Conservation (phyloP, 2,888 invertebrate genomes). For the Panzeria rudis region DNA sequence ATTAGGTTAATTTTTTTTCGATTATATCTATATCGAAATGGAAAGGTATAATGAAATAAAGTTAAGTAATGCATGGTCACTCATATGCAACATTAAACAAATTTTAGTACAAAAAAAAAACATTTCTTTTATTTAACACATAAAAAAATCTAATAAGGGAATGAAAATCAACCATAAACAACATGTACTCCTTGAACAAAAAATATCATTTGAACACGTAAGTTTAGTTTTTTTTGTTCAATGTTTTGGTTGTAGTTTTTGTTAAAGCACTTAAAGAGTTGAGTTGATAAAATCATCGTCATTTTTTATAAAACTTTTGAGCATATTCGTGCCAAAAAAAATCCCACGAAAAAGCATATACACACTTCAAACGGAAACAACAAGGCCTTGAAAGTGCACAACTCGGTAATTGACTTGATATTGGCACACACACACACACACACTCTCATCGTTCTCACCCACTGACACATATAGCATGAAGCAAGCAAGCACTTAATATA, state of each 20-base stretch:
- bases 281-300: slow-evolving; percentile 67
- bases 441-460: background rate
- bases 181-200: slow-evolving; percentile 4
- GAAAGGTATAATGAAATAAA: slow-evolving; percentile 32
- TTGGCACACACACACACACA: slow-evolving; percentile 48
- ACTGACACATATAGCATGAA: background rate
- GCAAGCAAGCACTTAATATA: slow-evolving; percentile 30
- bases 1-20: slow-evolving; percentile 1
- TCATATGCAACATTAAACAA: slow-evolving; percentile 70
- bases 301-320: slow-evolving; percentile 59
- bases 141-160: slow-evolving; percentile 41
- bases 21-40: slow-evolving; percentile 45
- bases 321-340: slow-evolving; percentile 41
- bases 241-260: slow-evolving; percentile 15
- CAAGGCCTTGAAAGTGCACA: slow-evolving; percentile 51
- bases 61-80: slow-evolving; percentile 66
- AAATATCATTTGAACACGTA: slow-evolving; percentile 64
- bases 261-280: slow-evolving; percentile 65
- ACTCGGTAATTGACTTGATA: slow-evolving; percentile 62
- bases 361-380: slow-evolving; percentile 7
- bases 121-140: slow-evolving; percentile 11
- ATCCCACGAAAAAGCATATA: background rate
- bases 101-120: slow-evolving; percentile 45
- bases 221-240: slow-evolving; percentile 28
- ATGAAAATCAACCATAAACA: slow-evolving; percentile 29